Conservation (phyloP, 1,140 invertebrate genomes). For the Apis dorsata region DNA sequence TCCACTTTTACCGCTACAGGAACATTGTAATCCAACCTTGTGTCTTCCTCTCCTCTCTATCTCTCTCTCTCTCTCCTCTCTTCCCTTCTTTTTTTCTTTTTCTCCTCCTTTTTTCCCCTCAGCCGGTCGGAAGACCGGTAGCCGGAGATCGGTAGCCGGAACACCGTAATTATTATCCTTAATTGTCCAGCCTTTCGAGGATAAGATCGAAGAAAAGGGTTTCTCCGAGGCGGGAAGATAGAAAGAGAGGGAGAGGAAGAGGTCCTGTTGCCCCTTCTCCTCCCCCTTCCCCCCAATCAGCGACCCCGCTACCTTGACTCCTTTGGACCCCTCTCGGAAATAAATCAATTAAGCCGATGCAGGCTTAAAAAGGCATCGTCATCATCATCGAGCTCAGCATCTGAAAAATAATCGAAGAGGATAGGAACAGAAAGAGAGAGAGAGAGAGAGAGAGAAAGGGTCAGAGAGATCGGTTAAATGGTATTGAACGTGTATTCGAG, state of each 20-base stretch:
- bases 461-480: not conserved
- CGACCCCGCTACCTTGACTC: conserved; percentile 39
- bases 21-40: conserved; percentile 28
- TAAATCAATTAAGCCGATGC: conserved; percentile 69
- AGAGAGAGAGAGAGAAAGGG: too few relatives aligned
- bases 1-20: conserved; percentile 34
- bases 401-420: conserved; percentile 52
- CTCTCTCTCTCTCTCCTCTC: not conserved
- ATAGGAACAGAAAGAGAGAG: too few relatives aligned
- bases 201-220: conserved; percentile 66
- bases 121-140: conserved; percentile 57
- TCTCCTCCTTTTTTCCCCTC: not conserved
- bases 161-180: conserved; percentile 65
- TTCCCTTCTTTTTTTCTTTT: not conserved
- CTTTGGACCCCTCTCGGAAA: conserved; percentile 59
- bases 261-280: conserved; percentile 40
- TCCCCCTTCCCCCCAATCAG: conserved; percentile 43
- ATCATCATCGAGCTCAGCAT: conserved; percentile 52
- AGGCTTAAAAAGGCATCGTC: conserved; percentile 62
- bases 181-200: conserved; percentile 63
- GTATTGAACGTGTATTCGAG: not conserved
- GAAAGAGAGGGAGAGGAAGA: conserved; percentile 22
- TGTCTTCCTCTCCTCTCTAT: not conserved
- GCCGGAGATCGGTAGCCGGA: conserved; percentile 62
- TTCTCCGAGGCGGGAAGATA: not conserved